A percentile compares a stretch with the other conserved stretches of the same genome.
phyloP scores from a whole-genome alignment of 2,888 invertebrate genomes.

The Nesidiocoris tenuis region DNA sequence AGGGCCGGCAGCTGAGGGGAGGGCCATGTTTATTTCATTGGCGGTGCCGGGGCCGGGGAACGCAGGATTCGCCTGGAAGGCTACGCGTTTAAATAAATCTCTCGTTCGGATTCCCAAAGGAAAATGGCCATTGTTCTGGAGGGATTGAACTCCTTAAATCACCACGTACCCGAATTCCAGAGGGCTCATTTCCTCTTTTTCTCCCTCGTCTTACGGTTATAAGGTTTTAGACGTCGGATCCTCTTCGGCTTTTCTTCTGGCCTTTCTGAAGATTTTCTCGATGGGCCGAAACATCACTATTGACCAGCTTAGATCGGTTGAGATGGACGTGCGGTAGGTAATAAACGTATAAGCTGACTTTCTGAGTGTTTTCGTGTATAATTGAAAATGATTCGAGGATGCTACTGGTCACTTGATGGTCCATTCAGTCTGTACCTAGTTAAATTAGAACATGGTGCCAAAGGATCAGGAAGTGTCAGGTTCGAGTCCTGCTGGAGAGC shows the following conservation, averaged over 20 bases:
- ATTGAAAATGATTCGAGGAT: too few species aligned
- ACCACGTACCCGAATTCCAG: slow-evolving; percentile 18
- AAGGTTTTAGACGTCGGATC: not conserved
- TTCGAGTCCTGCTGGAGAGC: too few species aligned
- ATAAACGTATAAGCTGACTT: too few species aligned
- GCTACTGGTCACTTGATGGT: too few species aligned
- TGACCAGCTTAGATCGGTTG: too few species aligned
- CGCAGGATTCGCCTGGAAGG: slow-evolving; percentile 1
- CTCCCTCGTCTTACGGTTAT: not conserved
- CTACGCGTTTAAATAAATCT: slow-evolving; percentile 30
- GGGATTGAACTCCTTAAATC: slow-evolving; percentile 34
- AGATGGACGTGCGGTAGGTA: too few species aligned
- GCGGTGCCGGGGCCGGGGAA: not conserved
- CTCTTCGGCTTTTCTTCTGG: not conserved
- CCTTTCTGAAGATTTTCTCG: not conserved
- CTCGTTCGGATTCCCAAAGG: slow-evolving; percentile 25
- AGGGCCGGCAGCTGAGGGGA: not conserved
- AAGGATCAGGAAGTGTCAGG: too few species aligned
- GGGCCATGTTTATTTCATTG: slow-evolving; percentile 34
- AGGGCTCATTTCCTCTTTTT: slow-evolving; percentile 15
- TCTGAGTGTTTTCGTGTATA: too few species aligned
- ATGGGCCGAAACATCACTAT: too few species aligned
- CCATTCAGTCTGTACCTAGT: too few species aligned
- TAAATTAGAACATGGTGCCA: too few species aligned
- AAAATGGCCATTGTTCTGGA: slow-evolving; percentile 29